Evolutionary conservation across 2,113 vertebrate genomes (phyloP).

Genomic region (Esox niger): DNA sequence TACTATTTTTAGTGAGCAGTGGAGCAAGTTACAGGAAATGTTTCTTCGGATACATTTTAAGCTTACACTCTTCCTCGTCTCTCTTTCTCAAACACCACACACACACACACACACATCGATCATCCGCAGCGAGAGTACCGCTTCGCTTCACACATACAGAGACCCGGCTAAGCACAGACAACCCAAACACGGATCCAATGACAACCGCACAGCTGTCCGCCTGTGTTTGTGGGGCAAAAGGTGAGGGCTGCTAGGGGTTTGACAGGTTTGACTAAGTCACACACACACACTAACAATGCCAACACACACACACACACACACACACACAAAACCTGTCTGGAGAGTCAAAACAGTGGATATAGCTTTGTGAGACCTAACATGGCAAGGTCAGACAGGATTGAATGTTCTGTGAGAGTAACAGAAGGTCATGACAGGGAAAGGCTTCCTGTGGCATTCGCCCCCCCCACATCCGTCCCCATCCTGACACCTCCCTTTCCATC

Average conservation of each 20-base stretch:
- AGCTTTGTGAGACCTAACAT: slow-evolving; percentile 43
- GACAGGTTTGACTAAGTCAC: slow-evolving; percentile 28
- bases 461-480: neutral
- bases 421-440: slow-evolving; percentile 45
- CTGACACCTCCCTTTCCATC: slow-evolving; percentile 31
- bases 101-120: neutral
- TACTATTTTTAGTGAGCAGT: no score
- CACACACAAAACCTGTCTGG: slow-evolving; percentile 21
- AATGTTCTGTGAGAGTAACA: slow-evolving; percentile 13
- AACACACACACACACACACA: neutral
- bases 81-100: slow-evolving; percentile 4
- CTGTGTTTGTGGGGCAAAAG: slow-evolving; percentile 64
- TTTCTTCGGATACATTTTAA: no score
- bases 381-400: slow-evolving; percentile 40
- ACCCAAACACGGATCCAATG: slow-evolving; percentile 69
- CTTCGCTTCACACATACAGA: slow-evolving; percentile 43
- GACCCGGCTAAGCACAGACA: slow-evolving; percentile 58
- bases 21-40: no score
- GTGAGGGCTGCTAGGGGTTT: slow-evolving; percentile 38
- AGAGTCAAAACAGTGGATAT: no score
- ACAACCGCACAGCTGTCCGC: slow-evolving; percentile 61
- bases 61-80: neutral
- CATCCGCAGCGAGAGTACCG: slow-evolving; percentile 17
- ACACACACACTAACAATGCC: neutral
- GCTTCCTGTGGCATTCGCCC: slow-evolving; percentile 31